Evolutionary conservation across 2,888 invertebrate species (phyloP).

Genomic region (Peribatodes rhomboidaria): DNA sequence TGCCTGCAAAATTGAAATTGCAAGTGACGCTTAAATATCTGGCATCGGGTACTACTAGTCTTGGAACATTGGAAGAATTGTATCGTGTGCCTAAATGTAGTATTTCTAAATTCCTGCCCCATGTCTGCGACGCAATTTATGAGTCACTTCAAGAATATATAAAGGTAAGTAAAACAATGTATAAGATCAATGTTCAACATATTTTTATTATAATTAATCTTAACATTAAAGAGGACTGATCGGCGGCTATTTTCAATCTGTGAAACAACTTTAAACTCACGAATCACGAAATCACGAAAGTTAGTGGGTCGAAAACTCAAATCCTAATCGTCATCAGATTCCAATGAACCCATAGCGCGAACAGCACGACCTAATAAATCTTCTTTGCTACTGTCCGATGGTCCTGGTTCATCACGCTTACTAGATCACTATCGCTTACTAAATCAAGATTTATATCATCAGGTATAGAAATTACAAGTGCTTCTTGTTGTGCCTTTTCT

Average conservation of each 20-base stretch:
- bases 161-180: slow-evolving; percentile 37
- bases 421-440: slow-evolving; percentile 33
- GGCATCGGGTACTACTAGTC: slow-evolving; percentile 35
- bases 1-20: slow-evolving; percentile 38
- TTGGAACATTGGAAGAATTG: slow-evolving; percentile 25
- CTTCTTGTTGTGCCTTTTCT: slow-evolving; percentile 34
- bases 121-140: slow-evolving; percentile 37
- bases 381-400: slow-evolving; percentile 36
- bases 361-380: slow-evolving; percentile 37
- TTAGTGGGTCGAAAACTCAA: slow-evolving; percentile 38
- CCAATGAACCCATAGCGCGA: slow-evolving; percentile 37
- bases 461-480: slow-evolving; percentile 36
- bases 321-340: slow-evolving; percentile 39
- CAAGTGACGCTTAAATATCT: slow-evolving; percentile 37
- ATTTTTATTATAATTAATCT: slow-evolving; percentile 37
- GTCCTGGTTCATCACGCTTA: slow-evolving; percentile 36
- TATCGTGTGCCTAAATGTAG: slow-evolving; percentile 14
- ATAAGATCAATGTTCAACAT: slow-evolving; percentile 35
- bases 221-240: slow-evolving; percentile 36
- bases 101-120: slow-evolving; percentile 25
- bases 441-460: slow-evolving; percentile 37
- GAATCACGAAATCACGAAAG: slow-evolving; percentile 31
- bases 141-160: slow-evolving; percentile 39
- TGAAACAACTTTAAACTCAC: slow-evolving; percentile 29
- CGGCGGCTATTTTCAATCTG: slow-evolving; percentile 39